Evolutionary conservation across 2,888 invertebrate species (phyloP).

Genomic region (Tenthredo notha): DNA sequence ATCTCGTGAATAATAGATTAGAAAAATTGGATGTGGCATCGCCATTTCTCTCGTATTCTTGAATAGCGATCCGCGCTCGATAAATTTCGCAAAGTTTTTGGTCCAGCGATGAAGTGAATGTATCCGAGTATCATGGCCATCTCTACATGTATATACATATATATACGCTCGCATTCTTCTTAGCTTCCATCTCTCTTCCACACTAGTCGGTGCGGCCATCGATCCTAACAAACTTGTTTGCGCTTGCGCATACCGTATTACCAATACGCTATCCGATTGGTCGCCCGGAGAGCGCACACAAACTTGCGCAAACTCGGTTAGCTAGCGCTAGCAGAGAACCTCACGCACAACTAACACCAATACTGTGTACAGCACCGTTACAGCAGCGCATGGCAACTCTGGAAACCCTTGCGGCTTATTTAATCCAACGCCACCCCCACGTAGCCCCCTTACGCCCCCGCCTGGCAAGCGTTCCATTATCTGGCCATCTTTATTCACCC

Average conservation of each 20-base stretch:
- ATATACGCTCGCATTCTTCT: constrained; percentile 43
- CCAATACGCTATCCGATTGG: constrained; percentile 22
- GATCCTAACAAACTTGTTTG: constrained; percentile 38
- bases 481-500: constrained; percentile 75
- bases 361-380: constrained; percentile 10
- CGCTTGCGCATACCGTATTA: constrained; percentile 16
- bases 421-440: constrained; percentile 59
- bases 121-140: constrained; percentile 17
- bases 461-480: constrained; percentile 69
- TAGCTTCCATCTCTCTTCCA: constrained; percentile 27
- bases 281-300: constrained; percentile 16
- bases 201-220: constrained; percentile 46
- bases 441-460: constrained; percentile 19
- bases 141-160: neutral
- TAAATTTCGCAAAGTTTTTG: neutral
- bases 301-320: neutral
- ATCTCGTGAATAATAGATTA: neutral
- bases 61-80: neutral
- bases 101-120: constrained; percentile 13
- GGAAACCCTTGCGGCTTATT: constrained; percentile 62
- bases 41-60: neutral
- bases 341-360: neutral
- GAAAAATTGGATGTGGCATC: neutral
- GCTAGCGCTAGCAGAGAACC: neutral
- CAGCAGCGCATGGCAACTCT: constrained; percentile 53